Percentiles rank a stretch among this genome's conserved stretches.
These are phyloP conservation scores for Chaunax sp. DNA, from an alignment of 2,797 vertebrate species.

Conservation along the genomic window DNA sequence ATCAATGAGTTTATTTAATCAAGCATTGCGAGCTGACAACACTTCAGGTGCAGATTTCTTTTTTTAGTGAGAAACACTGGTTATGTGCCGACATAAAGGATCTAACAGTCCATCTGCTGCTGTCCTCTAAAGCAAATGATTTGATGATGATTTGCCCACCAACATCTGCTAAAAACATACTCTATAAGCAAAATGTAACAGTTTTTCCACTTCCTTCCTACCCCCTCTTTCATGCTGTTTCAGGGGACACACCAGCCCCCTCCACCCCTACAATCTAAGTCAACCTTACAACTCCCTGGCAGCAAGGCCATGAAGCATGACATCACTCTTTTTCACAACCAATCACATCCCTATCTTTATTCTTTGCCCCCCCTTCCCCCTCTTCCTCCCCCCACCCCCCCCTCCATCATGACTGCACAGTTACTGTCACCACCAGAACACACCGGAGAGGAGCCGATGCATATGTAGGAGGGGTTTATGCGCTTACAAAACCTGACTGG, in stretches of 20 bases:
- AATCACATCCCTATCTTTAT: constrained; percentile 51
- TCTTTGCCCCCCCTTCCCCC: constrained; percentile 11
- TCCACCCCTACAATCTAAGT: background rate
- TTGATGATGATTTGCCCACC: background rate
- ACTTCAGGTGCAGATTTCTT: background rate
- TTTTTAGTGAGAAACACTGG: background rate
- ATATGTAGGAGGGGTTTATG: constrained; percentile 31
- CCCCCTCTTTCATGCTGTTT: constrained; percentile 1
- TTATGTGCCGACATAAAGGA: background rate
- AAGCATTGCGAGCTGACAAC: background rate
- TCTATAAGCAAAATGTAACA: background rate
- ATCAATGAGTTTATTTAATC: background rate
- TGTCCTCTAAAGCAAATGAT: constrained; percentile 1
- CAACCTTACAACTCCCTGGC: constrained; percentile 38
- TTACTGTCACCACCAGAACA: constrained; percentile 44
- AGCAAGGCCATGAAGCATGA: constrained; percentile 66
- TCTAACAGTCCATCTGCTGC: constrained; percentile 8
- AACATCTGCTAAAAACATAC: background rate
- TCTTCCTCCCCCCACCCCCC: background rate
- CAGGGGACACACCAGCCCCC: constrained; percentile 5
- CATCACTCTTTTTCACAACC: constrained; percentile 63
- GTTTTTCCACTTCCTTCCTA: background rate
- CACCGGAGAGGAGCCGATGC: constrained; percentile 27
- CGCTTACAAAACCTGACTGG: constrained; percentile 31
- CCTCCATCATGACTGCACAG: constrained; percentile 40